These are phyloP conservation scores for Pristionchus fissidentatus DNA, from an alignment of 2,888 invertebrate species.

Conservation along the genomic window DNA sequence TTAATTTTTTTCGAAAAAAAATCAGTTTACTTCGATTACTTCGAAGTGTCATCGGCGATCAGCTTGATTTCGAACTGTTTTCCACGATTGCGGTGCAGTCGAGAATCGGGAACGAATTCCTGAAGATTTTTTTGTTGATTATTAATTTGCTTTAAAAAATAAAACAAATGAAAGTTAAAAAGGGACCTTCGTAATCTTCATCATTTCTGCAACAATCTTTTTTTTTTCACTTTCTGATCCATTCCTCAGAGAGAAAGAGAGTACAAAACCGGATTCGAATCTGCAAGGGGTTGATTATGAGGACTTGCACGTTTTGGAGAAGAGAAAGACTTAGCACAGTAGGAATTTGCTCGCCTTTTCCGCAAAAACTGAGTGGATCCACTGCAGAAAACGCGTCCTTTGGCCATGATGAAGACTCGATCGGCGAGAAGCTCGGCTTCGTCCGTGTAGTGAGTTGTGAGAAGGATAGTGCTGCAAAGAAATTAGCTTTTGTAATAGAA, in stretches of 20 bases:
- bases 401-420: constrained; percentile 69
- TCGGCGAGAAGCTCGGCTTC: constrained; percentile 73
- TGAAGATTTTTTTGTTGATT: not conserved
- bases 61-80: constrained; percentile 59
- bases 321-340: no score
- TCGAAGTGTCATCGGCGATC: constrained; percentile 48
- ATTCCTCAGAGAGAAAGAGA: constrained; percentile 57
- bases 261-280: constrained; percentile 70
- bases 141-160: not conserved
- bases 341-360: constrained; percentile 51
- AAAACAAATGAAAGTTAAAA: not conserved
- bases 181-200: constrained; percentile 22
- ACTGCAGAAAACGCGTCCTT: constrained; percentile 63
- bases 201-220: not conserved
- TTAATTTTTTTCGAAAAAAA: not conserved
- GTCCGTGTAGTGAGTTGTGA: constrained; percentile 74
- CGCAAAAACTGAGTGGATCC: constrained; percentile 67
- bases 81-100: constrained; percentile 49
- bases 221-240: not conserved
- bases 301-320: no score
- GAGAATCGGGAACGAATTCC: not conserved
- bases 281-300: no score
- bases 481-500: constrained; percentile 7
- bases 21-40: not conserved
- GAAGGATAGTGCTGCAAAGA: constrained; percentile 61